phyloP scores from a whole-genome alignment of 2,888 invertebrate genomes.

The Drosophila suboccidentalis region DNA sequence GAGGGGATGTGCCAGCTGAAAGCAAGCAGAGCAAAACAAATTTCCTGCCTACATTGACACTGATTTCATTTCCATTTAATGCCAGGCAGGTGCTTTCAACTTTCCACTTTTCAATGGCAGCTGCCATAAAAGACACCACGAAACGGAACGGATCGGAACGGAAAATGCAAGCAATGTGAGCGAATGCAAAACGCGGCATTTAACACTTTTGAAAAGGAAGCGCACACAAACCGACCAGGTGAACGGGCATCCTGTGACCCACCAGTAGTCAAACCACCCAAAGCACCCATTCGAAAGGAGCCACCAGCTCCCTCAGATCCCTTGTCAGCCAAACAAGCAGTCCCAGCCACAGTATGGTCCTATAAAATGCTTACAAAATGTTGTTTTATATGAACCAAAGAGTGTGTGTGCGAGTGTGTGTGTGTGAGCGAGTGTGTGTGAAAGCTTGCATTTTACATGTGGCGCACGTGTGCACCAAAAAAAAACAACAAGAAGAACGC shows the following conservation, averaged over 20 bases:
- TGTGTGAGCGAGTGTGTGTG: constrained; percentile 18
- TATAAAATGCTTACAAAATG: constrained; percentile 81
- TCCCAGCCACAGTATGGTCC: constrained; percentile 65
- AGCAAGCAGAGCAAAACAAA: constrained; percentile 51
- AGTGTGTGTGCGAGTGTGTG: constrained; percentile 1
- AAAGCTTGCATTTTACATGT: constrained; percentile 73
- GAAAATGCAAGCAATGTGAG: constrained; percentile 55
- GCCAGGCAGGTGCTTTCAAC: constrained; percentile 43
- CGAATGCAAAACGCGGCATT: constrained; percentile 80
- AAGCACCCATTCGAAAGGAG: constrained; percentile 23
- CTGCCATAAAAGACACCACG: constrained; percentile 55
- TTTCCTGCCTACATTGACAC: constrained; percentile 78
- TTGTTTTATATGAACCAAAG: constrained; percentile 69
- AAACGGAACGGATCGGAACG: constrained; percentile 23
- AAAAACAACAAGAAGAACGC: constrained; percentile 39
- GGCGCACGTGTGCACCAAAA: constrained; percentile 72
- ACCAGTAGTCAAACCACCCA: constrained; percentile 6
- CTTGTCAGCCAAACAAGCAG: constrained; percentile 27
- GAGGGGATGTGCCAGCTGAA: constrained; percentile 12
- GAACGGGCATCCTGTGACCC: constrained; percentile 18
- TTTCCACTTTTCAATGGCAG: constrained; percentile 75
- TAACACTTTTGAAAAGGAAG: constrained; percentile 74
- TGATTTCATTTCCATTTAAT: constrained; percentile 74
- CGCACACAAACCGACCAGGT: constrained; percentile 40
- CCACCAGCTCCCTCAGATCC: neutral